A percentile compares a stretch with the other conserved stretches of the same genome.
Evolutionary conservation across 2,113 vertebrate genomes (phyloP).

Genomic region (Chaetorhynchus papuensis): DNA sequence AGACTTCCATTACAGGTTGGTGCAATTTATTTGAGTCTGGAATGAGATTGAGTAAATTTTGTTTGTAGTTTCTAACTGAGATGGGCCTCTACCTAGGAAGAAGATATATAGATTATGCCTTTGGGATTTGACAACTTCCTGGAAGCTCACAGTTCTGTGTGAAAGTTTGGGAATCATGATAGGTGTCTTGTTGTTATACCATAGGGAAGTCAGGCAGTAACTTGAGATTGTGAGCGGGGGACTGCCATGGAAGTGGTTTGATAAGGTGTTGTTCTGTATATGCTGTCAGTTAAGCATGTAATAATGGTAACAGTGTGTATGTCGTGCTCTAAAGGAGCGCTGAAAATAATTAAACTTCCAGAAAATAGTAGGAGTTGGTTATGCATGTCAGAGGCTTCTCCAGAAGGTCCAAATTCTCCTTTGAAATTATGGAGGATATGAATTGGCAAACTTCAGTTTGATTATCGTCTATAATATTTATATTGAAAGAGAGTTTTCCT

Average conservation of each 20-base stretch:
- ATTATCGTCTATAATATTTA: background rate
- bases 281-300: background rate
- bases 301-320: background rate
- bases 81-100: background rate
- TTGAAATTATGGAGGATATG: background rate
- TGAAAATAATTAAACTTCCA: background rate
- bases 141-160: background rate
- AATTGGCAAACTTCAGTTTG: background rate
- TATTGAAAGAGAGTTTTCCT: background rate
- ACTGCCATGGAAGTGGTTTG: background rate
- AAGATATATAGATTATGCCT: rapidly evolving
- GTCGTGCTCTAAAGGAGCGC: background rate
- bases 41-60: background rate
- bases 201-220: background rate
- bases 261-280: background rate
- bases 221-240: background rate
- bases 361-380: background rate
- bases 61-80: background rate
- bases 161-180: background rate
- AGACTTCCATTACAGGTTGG: background rate
- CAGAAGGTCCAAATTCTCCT: background rate
- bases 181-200: rapidly evolving
- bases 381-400: background rate
- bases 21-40: background rate
- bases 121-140: background rate